A percentile compares a stretch with the other conserved stretches of the same genome.
These are phyloP conservation scores for Corydoras maculifer DNA, from an alignment of 2,113 vertebrate genomes.

Conservation along the genomic window DNA sequence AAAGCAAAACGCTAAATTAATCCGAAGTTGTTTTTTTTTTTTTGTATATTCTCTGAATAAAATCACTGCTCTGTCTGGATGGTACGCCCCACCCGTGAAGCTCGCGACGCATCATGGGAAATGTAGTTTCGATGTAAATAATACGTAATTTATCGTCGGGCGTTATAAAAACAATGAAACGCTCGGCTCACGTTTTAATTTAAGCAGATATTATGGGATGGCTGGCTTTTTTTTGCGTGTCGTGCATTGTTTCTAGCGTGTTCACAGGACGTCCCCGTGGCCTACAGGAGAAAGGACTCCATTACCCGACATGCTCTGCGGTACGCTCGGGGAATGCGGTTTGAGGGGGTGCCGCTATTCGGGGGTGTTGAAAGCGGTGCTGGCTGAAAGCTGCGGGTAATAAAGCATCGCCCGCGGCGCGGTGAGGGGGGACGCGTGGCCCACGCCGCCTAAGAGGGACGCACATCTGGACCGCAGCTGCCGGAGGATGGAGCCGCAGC, in stretches of 20 bases:
- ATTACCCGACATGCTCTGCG: constrained; percentile 15
- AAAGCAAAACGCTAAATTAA: too few relatives aligned
- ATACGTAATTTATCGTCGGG: background rate
- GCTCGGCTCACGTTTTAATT: too few relatives aligned
- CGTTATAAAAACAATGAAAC: too few relatives aligned
- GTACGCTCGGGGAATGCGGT: constrained; percentile 13
- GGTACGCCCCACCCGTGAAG: background rate
- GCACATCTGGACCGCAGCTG: too few relatives aligned
- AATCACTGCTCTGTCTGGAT: constrained; percentile 11
- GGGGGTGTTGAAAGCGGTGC: constrained; percentile 5
- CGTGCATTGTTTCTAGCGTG: background rate
- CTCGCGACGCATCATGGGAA: constrained; percentile 26
- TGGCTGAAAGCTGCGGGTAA: background rate
- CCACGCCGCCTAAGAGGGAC: too few relatives aligned
- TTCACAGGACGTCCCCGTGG: background rate
- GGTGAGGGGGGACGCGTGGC: too few relatives aligned
- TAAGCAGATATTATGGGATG: too few relatives aligned
- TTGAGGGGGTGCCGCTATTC: constrained; percentile 11
- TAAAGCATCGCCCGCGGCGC: too few relatives aligned
- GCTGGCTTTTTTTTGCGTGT: too few relatives aligned
- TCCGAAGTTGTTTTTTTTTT: too few relatives aligned
- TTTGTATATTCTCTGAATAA: background rate
- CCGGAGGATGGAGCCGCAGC: too few relatives aligned
- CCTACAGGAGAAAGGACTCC: constrained; percentile 11
- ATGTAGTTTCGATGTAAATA: constrained; percentile 4